phyloP scores from a whole-genome alignment of 2,797 vertebrate species.

The Coranthus polyacanthus region DNA sequence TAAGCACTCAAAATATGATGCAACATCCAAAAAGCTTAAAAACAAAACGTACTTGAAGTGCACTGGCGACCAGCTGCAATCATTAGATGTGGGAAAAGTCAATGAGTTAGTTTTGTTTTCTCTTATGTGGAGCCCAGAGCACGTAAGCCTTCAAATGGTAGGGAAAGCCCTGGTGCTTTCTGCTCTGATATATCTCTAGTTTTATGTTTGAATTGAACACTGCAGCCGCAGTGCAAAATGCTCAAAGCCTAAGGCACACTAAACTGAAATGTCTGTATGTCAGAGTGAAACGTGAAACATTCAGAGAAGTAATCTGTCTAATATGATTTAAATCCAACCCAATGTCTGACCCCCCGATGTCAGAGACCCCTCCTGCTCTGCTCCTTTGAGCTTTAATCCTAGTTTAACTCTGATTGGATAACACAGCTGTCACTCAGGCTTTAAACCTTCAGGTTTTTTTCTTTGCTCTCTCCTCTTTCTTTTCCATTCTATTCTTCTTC shows the following conservation, averaged over 20 bases:
- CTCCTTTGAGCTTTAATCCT: slow-evolving; percentile 10
- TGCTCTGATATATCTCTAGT: not conserved
- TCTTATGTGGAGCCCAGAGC: too few species aligned
- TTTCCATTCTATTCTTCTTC: slow-evolving; percentile 8
- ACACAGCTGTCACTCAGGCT: slow-evolving; percentile 7
- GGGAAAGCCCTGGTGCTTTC: not conserved
- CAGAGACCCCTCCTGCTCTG: slow-evolving; percentile 41
- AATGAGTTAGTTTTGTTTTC: too few species aligned
- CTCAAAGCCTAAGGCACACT: slow-evolving; percentile 57
- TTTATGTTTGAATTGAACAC: not conserved
- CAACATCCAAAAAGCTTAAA: too few species aligned
- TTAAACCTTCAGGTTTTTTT: not conserved
- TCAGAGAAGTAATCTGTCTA: not conserved
- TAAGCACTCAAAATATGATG: too few species aligned
- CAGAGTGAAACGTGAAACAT: not conserved
- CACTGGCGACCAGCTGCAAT: too few species aligned
- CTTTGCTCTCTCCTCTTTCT: not conserved
- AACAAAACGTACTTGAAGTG: too few species aligned
- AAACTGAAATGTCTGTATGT: slow-evolving; percentile 14
- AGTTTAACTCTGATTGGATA: slow-evolving; percentile 32
- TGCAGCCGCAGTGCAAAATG: slow-evolving; percentile 15
- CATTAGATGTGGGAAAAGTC: too few species aligned
- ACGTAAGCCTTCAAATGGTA: too few species aligned
- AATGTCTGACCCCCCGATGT: slow-evolving; percentile 16
- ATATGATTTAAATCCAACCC: not conserved